Evolutionary conservation across 2,113 vertebrate species (phyloP).

Genomic region (Callipepla squamata): DNA sequence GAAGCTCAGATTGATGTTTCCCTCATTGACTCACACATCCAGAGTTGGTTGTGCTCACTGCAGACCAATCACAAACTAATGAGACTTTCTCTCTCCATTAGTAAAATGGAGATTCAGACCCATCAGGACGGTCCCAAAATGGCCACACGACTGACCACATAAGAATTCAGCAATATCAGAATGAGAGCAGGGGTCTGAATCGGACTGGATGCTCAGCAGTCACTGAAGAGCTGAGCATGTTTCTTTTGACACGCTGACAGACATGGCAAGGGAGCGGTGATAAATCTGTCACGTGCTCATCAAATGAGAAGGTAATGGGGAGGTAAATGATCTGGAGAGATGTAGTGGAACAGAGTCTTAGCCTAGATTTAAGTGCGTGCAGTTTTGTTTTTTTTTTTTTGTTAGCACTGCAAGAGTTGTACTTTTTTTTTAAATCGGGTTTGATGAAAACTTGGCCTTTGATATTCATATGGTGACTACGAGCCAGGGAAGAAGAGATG

Average conservation of each 20-base stretch:
- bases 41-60: not conserved
- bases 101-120: not conserved
- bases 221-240: not conserved
- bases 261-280: not conserved
- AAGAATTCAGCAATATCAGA: not conserved
- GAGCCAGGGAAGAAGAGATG: not conserved
- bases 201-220: not conserved
- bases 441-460: not conserved
- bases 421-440: not conserved
- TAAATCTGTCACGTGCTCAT: not conserved
- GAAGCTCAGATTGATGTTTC: not conserved
- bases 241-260: not conserved
- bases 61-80: not conserved
- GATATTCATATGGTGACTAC: not conserved
- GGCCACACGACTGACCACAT: not conserved
- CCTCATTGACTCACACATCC: not conserved
- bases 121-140: not conserved
- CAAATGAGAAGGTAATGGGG: not conserved
- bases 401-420: not conserved
- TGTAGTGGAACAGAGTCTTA: not conserved
- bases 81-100: not conserved
- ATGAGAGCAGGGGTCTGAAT: not conserved
- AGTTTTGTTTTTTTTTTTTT: not conserved
- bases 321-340: not conserved
- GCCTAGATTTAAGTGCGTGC: not conserved